These are phyloP conservation scores for Acipenser ruthenus DNA, from an alignment of 2,797 vertebrate genomes.

Conservation along the genomic window DNA sequence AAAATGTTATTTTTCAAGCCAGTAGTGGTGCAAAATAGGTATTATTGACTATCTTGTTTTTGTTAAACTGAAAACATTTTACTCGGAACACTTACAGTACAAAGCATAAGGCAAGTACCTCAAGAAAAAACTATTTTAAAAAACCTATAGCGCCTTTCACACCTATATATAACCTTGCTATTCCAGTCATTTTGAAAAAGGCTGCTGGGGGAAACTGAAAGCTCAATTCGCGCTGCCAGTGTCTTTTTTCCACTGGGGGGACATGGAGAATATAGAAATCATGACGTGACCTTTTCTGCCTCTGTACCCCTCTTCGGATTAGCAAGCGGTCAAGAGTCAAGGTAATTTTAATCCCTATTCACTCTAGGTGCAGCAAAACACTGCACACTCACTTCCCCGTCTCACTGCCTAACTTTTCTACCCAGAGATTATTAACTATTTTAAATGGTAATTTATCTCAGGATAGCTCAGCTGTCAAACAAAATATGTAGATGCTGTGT, in stretches of 20 bases:
- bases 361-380: constrained; percentile 52
- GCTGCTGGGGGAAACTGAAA: constrained; percentile 52
- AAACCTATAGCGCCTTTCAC: too few relatives aligned
- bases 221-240: constrained; percentile 43
- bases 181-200: constrained; percentile 1
- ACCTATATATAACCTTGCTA: too few relatives aligned
- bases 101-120: too few relatives aligned
- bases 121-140: too few relatives aligned
- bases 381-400: constrained; percentile 57
- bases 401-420: constrained; percentile 47
- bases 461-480: constrained; percentile 22
- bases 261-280: constrained; percentile 53
- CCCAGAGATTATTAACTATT: constrained; percentile 59
- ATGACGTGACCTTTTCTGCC: constrained; percentile 48
- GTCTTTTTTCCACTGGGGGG: constrained; percentile 68
- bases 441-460: constrained; percentile 67
- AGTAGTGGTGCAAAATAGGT: too few relatives aligned
- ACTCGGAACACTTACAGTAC: too few relatives aligned
- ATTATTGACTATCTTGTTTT: too few relatives aligned
- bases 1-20: too few relatives aligned
- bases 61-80: too few relatives aligned
- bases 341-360: constrained; percentile 59
- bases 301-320: constrained; percentile 47
- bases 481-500: constrained; percentile 68
- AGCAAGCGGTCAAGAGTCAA: constrained; percentile 65